phyloP scores from a whole-genome alignment of 2,888 invertebrate genomes.

The Acanthosepion esculentum region DNA sequence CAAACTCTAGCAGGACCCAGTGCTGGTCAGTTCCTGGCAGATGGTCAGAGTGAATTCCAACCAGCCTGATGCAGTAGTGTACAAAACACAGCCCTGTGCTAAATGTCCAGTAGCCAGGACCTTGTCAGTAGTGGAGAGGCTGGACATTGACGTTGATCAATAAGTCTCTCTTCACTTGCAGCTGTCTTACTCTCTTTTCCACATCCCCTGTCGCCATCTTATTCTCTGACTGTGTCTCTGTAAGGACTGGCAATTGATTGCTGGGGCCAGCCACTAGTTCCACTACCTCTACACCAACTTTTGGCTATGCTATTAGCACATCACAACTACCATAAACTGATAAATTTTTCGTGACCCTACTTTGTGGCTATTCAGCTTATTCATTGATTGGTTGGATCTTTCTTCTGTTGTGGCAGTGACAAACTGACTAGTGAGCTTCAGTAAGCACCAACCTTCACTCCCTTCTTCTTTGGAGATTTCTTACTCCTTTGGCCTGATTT shows the following conservation, averaged over 20 bases:
- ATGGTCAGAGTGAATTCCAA: constrained; percentile 33
- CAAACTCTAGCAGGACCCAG: constrained; percentile 33
- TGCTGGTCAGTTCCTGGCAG: constrained; percentile 37
- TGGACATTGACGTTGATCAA: constrained; percentile 43
- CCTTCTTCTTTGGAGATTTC: neutral
- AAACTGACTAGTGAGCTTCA: constrained; percentile 33
- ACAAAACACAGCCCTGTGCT: constrained; percentile 25
- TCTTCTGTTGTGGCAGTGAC: constrained; percentile 33
- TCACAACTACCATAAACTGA: constrained; percentile 44
- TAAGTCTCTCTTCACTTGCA: constrained; percentile 44
- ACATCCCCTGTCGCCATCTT: neutral
- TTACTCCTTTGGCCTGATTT: constrained; percentile 33
- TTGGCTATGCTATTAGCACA: constrained; percentile 35
- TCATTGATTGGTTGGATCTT: constrained; percentile 33
- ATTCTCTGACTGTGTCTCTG: neutral
- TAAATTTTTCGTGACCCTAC: constrained; percentile 36
- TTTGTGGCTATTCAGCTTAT: constrained; percentile 33
- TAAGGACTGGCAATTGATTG: constrained; percentile 40
- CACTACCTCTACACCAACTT: constrained; percentile 37
- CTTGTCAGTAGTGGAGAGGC: constrained; percentile 44
- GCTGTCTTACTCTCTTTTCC: constrained; percentile 6
- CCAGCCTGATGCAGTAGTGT: constrained; percentile 36
- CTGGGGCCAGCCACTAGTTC: constrained; percentile 17
- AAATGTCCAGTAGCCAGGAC: constrained; percentile 38
- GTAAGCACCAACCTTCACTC: neutral